Evolutionary conservation across 2,113 vertebrate species (phyloP).

Genomic region (Oreotrochilus melanogaster): DNA sequence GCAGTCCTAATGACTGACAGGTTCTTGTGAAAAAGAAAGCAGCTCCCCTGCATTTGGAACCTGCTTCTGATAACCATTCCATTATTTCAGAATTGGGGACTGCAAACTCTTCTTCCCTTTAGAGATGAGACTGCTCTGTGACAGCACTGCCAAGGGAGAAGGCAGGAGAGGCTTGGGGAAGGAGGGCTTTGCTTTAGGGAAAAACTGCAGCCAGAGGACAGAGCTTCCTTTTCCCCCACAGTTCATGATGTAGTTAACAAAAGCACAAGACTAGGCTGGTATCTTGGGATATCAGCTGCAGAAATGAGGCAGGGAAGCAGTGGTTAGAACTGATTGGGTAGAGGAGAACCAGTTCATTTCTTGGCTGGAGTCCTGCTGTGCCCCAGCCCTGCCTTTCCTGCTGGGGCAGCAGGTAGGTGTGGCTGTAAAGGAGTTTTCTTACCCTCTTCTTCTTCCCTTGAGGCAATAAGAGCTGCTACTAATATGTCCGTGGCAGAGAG

Average conservation of each 20-base stretch:
- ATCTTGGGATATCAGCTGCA: neutral
- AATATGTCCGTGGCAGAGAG: neutral
- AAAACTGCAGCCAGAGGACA: neutral
- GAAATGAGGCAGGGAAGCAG: neutral
- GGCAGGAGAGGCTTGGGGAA: neutral
- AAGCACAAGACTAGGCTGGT: neutral
- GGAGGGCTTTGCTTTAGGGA: neutral
- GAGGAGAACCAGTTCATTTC: neutral
- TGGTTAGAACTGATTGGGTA: neutral
- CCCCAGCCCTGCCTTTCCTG: neutral
- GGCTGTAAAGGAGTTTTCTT: neutral
- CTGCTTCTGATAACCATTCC: neutral
- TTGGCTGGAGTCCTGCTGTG: neutral
- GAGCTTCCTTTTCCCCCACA: neutral
- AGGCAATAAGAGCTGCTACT: neutral
- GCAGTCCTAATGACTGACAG: neutral
- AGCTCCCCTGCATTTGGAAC: neutral
- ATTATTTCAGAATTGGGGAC: neutral
- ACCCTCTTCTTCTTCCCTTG: neutral
- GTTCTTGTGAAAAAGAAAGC: neutral
- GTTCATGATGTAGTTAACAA: neutral
- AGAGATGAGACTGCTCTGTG: neutral
- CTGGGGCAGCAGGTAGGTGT: neutral
- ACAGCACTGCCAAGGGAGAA: neutral
- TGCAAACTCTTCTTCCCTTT: neutral